Evolutionary conservation across 2,888 invertebrate species (phyloP).

Genomic region (Allacma fusca): DNA sequence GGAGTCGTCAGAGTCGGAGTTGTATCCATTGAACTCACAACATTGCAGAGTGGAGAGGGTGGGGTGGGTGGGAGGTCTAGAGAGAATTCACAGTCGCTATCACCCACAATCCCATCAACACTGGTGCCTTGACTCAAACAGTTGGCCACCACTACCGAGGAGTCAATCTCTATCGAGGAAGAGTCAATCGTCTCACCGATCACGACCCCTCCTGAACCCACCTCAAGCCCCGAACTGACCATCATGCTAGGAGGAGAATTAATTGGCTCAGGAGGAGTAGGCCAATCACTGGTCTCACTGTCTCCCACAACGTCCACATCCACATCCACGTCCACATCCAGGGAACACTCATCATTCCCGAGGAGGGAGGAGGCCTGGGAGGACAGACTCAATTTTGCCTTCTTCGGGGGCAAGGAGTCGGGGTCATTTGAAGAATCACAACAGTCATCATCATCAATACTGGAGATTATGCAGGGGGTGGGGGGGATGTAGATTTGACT

Average conservation of each 20-base stretch:
- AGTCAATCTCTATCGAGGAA: constrained; percentile 20
- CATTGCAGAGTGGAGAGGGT: neutral
- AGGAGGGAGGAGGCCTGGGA: neutral
- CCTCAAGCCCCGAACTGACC: neutral
- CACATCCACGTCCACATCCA: constrained; percentile 46
- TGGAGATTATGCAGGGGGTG: constrained; percentile 74
- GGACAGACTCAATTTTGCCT: constrained; percentile 32
- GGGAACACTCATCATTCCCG: constrained; percentile 28
- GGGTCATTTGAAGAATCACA: constrained; percentile 31
- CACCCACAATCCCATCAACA: constrained; percentile 18
- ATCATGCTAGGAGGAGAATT: constrained; percentile 44
- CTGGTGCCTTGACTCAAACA: constrained; percentile 16
- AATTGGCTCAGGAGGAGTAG: constrained; percentile 55
- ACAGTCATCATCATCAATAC: constrained; percentile 63
- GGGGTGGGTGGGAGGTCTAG: constrained; percentile 33
- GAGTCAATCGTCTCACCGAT: constrained; percentile 18
- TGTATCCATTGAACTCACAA: constrained; percentile 17
- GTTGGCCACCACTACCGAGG: neutral
- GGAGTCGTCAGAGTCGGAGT: constrained; percentile 16
- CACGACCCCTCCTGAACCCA: neutral
- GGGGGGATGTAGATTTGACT: constrained; percentile 77
- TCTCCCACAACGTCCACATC: constrained; percentile 59
- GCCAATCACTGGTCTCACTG: constrained; percentile 60
- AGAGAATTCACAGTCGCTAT: constrained; percentile 41
- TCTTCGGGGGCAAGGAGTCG: neutral